Evolutionary conservation across 2,113 vertebrate genomes (phyloP).

Genomic region (Paramisgurnus dabryanus): DNA sequence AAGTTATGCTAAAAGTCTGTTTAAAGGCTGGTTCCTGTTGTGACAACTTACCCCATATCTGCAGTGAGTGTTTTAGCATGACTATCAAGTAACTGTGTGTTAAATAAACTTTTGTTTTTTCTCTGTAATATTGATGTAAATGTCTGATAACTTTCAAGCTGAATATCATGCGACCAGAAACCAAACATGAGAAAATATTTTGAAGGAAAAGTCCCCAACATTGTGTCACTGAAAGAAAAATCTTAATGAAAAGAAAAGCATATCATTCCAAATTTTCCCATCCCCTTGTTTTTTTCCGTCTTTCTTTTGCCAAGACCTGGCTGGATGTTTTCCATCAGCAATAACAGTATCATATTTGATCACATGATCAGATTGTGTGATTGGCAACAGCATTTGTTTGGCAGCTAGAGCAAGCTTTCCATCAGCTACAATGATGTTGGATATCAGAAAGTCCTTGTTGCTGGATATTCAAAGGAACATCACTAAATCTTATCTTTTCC

Average conservation of each 20-base stretch:
- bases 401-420: slow-evolving; percentile 55
- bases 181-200: too few species aligned
- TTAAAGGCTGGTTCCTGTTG: too few species aligned
- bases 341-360: slow-evolving; percentile 52
- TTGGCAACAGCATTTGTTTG: slow-evolving; percentile 76
- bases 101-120: too few species aligned
- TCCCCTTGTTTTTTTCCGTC: slow-evolving; percentile 36
- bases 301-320: slow-evolving; percentile 20
- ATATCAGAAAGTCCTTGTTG: slow-evolving; percentile 46
- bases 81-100: too few species aligned
- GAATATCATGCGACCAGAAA: too few species aligned
- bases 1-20: background rate
- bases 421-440: slow-evolving; percentile 46
- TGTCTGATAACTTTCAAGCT: too few species aligned
- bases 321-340: slow-evolving; percentile 21
- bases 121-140: too few species aligned
- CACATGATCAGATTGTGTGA: slow-evolving; percentile 59
- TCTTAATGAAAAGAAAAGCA: background rate
- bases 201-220: too few species aligned
- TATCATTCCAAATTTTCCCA: background rate
- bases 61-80: too few species aligned
- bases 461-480: slow-evolving; percentile 58
- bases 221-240: background rate
- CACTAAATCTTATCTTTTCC: slow-evolving; percentile 55
- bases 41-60: too few species aligned